Evolutionary conservation across 2,888 invertebrate genomes (phyloP), one percentile per base, ranked within the genome.

Genomic region (Drosophila mimica): DNA sequence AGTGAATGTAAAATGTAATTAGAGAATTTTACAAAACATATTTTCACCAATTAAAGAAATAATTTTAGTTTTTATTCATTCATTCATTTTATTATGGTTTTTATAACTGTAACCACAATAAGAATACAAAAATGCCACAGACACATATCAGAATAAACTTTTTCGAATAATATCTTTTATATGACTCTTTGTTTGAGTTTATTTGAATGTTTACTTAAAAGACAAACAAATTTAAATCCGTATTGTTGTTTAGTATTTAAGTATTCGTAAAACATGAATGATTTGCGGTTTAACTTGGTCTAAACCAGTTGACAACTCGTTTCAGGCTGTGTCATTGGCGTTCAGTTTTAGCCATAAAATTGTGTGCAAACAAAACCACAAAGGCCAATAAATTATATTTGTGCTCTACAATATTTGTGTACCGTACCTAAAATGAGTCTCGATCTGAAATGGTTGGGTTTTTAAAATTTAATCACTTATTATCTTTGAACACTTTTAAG

Each of bases 221-320:
- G 20, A 28, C 33, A 46, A 56, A 56, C n/a, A 40, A 40, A 43
- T 43, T 31, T 2, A 33, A 28, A 15, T 9, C 6, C 0, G 6
- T 36, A 11, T 53, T 53, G 9, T 53, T 52, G 30, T 40, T 40
- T 31, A 30, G 17, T 58, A 20, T 43, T 34, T 11, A 33, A 52
- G 15, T 43, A 13, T 36, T 53, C 20, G 11, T 36, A 49, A 52
- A 36, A 34, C 53, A 70, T 76, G 53, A 54, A 74, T 60, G 20
- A n/a, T 48, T 66, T 51, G 66, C 69, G 51, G 75, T 56, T 83
- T 28, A 28, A 33, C 65, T 72, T 53, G 61, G 83, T 52, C 68
- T 13, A 54, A 85, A 86, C 88, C 86, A 82, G 85, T 80, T 74
- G 38, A 38, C 64, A 76, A 72, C 82, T 74, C 51, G 86, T 88